Evolutionary conservation across 2,797 vertebrate species (phyloP).

Genomic region (Tympanoctomys barrerae): DNA sequence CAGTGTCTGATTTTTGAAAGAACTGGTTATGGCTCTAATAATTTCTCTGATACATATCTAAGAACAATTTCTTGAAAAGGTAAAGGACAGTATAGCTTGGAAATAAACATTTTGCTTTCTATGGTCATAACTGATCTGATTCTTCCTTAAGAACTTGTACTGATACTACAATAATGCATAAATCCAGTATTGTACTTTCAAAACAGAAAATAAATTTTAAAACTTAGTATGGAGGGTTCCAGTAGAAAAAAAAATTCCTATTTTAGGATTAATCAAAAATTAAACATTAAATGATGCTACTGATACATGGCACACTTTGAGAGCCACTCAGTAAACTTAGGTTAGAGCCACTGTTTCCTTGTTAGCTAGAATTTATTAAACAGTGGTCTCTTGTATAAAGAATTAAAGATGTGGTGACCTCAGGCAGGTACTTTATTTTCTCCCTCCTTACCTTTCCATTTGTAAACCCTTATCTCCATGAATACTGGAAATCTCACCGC

Average conservation of each 20-base stretch:
- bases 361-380: background rate
- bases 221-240: background rate
- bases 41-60: background rate
- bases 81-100: background rate
- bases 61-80: background rate
- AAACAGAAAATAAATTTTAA: background rate
- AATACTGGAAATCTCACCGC: background rate
- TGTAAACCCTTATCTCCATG: background rate
- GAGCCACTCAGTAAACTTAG: background rate
- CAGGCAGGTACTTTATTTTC: background rate
- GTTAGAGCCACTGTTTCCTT: background rate
- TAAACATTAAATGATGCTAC: background rate
- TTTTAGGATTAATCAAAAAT: slow-evolving; percentile 15
- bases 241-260: background rate
- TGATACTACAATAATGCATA: background rate
- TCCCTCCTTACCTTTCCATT: background rate
- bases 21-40: background rate
- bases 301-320: background rate
- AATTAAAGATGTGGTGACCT: background rate
- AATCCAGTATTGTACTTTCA: background rate
- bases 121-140: background rate
- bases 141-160: slow-evolving; percentile 15
- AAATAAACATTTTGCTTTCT: background rate
- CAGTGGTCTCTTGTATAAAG: background rate
- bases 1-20: background rate